phyloP scores from a whole-genome alignment of 2,888 invertebrate species.

The Tetramorium bicarinatum region DNA sequence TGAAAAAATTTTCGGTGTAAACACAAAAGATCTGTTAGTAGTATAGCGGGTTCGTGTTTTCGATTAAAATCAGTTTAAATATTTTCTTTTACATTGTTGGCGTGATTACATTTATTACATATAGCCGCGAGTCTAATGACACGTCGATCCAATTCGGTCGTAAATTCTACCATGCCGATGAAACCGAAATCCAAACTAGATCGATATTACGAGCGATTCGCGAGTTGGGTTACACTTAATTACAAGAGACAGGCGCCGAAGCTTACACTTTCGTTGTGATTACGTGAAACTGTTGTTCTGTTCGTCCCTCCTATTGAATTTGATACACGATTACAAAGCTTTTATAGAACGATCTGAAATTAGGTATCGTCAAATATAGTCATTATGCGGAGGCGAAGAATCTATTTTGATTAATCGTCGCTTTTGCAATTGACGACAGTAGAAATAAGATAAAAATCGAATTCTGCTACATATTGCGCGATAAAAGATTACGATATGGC shows the following conservation, averaged over 20 bases:
- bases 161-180: background rate
- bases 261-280: slow-evolving; percentile 31
- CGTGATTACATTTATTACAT: background rate
- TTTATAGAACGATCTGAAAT: slow-evolving; percentile 17
- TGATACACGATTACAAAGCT: slow-evolving; percentile 17
- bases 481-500: slow-evolving; percentile 42
- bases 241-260: slow-evolving; percentile 37
- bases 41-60: background rate
- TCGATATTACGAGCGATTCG: slow-evolving; percentile 50
- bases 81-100: background rate
- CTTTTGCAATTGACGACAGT: background rate
- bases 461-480: background rate
- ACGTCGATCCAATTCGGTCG: slow-evolving; percentile 10
- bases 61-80: background rate
- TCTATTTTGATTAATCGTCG: background rate
- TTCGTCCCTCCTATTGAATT: background rate
- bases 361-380: background rate
- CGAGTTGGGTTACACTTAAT: slow-evolving; percentile 48
- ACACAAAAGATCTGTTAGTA: background rate
- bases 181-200: slow-evolving; percentile 20
- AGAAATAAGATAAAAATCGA: background rate
- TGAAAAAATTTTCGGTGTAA: background rate
- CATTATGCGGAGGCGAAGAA: background rate
- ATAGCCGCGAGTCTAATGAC: slow-evolving; percentile 24
- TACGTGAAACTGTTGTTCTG: slow-evolving; percentile 11